Conservation (phyloP, 1,140 invertebrate genomes). For the Nixonia krombeini region DNA sequence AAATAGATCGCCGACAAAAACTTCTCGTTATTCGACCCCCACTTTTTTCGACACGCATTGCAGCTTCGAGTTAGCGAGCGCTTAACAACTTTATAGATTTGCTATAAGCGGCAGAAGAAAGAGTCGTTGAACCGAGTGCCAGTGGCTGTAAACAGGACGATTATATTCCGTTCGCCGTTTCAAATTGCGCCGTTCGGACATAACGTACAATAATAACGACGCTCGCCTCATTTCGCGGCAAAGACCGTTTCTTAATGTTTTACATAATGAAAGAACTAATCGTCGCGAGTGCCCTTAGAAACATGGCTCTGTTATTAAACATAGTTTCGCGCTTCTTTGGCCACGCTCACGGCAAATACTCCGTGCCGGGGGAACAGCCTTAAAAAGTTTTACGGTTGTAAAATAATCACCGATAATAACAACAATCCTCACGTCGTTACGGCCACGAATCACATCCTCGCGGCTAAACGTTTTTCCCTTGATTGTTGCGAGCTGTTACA, state of each 20-base stretch:
- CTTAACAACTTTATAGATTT: no score
- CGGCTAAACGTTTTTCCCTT: constrained; percentile 6
- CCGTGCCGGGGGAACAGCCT: constrained; percentile 15
- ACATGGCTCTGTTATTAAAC: constrained; percentile 38
- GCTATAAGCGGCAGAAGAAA: constrained; percentile 13
- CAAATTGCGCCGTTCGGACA: constrained; percentile 11
- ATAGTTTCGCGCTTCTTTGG: constrained; percentile 26
- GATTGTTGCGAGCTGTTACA: no score
- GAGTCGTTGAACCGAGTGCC: constrained; percentile 12
- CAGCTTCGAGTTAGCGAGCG: constrained; percentile 20
- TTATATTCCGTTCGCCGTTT: constrained; percentile 28
- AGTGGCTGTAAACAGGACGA: constrained; percentile 35
- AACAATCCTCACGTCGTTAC: constrained; percentile 33
- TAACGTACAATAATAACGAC: constrained; percentile 31
- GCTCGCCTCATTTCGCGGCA: neutral
- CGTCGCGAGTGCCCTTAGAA: constrained; percentile 31
- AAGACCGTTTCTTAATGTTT: constrained; percentile 21
- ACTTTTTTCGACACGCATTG: no score
- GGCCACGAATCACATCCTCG: constrained; percentile 22
- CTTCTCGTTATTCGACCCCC: no score
- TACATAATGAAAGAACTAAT: constrained; percentile 39
- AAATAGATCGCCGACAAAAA: no score
- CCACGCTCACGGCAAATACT: constrained; percentile 14
- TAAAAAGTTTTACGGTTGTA: constrained; percentile 34
- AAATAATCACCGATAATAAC: constrained; percentile 41